Conservation (phyloP, 2,888 invertebrate genomes). For the Drosophila aldrichi region DNA sequence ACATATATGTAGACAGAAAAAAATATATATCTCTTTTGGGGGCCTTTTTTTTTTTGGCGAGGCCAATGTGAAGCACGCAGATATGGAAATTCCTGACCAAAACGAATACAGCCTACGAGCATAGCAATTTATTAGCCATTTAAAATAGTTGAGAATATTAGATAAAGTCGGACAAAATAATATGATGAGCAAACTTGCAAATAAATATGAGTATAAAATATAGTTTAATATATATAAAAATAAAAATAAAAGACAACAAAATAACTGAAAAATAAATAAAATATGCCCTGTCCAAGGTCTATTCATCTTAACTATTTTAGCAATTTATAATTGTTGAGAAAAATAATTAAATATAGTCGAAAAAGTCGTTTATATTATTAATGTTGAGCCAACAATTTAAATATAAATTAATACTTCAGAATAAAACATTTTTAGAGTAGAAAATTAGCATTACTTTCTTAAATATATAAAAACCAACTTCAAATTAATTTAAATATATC, state of each 20-base stretch:
- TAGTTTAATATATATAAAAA: not conserved
- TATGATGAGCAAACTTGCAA: not conserved
- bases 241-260: not conserved
- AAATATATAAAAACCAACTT: not conserved
- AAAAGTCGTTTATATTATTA: too few species aligned
- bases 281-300: too few species aligned
- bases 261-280: too few species aligned
- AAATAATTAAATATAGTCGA: too few species aligned
- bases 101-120: not conserved
- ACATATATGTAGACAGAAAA: not conserved
- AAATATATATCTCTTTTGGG: conserved; percentile 3
- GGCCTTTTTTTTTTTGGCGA: conserved; percentile 5
- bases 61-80: conserved; percentile 10
- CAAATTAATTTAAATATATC: not conserved
- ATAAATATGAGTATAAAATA: not conserved
- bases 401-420: too few species aligned
- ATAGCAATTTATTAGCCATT: not conserved
- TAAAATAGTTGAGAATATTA: not conserved
- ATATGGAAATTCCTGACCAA: conserved; percentile 13
- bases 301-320: too few species aligned
- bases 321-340: too few species aligned
- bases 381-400: too few species aligned
- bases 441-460: too few species aligned
- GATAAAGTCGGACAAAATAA: too few species aligned
- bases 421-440: too few species aligned